Conservation (phyloP, 2,888 invertebrate genomes). For the Microctonus hyperodae region DNA sequence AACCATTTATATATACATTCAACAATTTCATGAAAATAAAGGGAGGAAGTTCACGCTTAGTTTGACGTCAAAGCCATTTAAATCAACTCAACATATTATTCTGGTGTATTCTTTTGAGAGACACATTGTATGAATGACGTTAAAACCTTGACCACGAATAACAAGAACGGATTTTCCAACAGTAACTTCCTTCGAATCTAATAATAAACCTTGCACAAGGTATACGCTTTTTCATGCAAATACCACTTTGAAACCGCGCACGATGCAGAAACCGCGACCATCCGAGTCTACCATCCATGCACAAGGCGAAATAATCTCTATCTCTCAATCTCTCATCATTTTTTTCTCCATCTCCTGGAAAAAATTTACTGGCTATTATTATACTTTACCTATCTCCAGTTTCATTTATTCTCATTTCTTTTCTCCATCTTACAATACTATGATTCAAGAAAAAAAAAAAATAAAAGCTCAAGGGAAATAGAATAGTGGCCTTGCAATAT, state of each 20-base stretch:
- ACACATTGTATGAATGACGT: constrained; percentile 6
- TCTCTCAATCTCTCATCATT: neutral
- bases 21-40: neutral
- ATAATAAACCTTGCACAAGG: constrained; percentile 45
- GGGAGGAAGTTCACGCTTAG: neutral
- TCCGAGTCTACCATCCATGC: neutral
- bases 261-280: constrained; percentile 2
- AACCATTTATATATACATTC: neutral
- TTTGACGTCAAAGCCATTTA: constrained; percentile 9
- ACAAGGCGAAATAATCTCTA: neutral
- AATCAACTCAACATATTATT: neutral
- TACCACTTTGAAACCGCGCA: constrained; percentile 30
- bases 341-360: constrained; percentile 15
- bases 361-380: neutral
- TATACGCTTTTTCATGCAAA: constrained; percentile 48
- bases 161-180: constrained; percentile 35
- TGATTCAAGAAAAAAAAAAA: neutral
- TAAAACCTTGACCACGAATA: constrained; percentile 21
- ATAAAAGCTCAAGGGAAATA: too few species aligned
- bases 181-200: constrained; percentile 41
- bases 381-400: neutral
- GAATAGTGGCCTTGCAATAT: neutral
- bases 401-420: constrained; percentile 21
- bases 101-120: constrained; percentile 10
- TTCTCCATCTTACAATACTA: neutral